Percentiles rank a stretch among this genome's conserved stretches.
Evolutionary conservation across 2,797 vertebrate species (phyloP).

Genomic region (Epinephelus awoara): DNA sequence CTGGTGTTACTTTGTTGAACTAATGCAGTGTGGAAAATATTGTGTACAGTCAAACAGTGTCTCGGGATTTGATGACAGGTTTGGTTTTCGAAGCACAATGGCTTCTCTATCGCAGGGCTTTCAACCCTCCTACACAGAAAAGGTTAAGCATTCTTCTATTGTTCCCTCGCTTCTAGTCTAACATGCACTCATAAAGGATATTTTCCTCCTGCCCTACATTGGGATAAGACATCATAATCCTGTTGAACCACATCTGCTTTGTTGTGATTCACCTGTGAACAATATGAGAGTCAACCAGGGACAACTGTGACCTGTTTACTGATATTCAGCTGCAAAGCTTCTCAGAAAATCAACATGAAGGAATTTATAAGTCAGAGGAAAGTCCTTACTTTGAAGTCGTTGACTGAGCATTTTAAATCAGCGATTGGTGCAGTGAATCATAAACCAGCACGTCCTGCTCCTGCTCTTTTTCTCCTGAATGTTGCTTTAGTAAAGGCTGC

Average conservation of each 20-base stretch:
- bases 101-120: conserved; percentile 7
- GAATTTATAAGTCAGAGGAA: not conserved
- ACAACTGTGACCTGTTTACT: not conserved
- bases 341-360: not conserved
- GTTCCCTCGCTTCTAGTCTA: conserved; percentile 35
- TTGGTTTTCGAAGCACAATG: conserved; percentile 54
- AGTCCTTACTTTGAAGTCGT: not conserved
- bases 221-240: conserved; percentile 14
- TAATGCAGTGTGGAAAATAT: conserved; percentile 22
- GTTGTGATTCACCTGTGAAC: conserved; percentile 25
- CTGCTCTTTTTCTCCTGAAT: not conserved
- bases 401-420: not conserved
- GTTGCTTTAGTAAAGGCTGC: conserved; percentile 6
- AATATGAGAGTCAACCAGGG: not conserved
- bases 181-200: conserved; percentile 15
- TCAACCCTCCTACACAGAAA: conserved; percentile 33
- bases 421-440: not conserved
- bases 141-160: conserved; percentile 61
- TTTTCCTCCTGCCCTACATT: conserved; percentile 38
- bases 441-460: not conserved
- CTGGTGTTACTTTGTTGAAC: not conserved
- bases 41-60: conserved; percentile 12
- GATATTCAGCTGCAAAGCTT: not conserved
- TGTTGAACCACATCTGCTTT: conserved; percentile 18
- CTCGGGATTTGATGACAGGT: conserved; percentile 50